Percentiles rank a stretch among this genome's conserved stretches.
Evolutionary conservation across 2,797 vertebrate genomes (phyloP).

Genomic region (Trematomus bernacchii): DNA sequence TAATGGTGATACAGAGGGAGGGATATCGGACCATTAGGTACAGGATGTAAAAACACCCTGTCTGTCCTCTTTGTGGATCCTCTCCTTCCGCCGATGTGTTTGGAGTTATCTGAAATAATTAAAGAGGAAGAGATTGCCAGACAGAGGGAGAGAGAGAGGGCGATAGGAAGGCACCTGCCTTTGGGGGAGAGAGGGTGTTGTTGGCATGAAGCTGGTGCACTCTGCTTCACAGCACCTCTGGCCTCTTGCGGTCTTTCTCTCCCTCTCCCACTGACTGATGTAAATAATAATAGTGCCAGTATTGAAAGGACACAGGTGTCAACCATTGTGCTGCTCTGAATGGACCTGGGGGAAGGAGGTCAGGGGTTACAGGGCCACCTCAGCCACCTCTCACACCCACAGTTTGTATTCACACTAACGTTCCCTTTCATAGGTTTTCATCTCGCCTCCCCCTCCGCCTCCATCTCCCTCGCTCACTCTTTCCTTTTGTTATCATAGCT

Average conservation of each 20-base stretch:
- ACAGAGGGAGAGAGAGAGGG: conserved; percentile 23
- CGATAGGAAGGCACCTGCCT: conserved; percentile 48
- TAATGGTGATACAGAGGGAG: conserved; percentile 34
- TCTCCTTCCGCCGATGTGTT: conserved; percentile 62
- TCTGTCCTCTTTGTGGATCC: conserved; percentile 48
- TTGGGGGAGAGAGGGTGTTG: conserved; percentile 20
- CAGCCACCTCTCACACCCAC: conserved; percentile 77
- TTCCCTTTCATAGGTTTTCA: conserved; percentile 72
- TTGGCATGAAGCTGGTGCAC: conserved; percentile 73
- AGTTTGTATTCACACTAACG: conserved; percentile 74
- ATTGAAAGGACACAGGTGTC: conserved; percentile 89
- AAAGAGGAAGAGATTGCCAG: conserved; percentile 56
- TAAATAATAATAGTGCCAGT: conserved; percentile 86
- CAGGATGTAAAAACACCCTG: conserved; percentile 63
- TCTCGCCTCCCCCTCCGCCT: conserved; percentile 10
- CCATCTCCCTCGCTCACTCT: conserved; percentile 47
- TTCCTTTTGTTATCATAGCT: conserved; percentile 77
- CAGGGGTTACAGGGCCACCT: conserved; percentile 76
- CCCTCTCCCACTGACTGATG: conserved; percentile 75
- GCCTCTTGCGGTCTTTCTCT: conserved; percentile 68
- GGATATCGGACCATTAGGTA: conserved; percentile 49
- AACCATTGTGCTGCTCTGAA: conserved; percentile 85
- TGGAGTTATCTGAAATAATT: conserved; percentile 76
- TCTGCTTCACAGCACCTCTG: conserved; percentile 71
- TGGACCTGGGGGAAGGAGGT: conserved; percentile 77